phyloP scores from a whole-genome alignment of 2,113 vertebrate species.

The Zosterops lateralis region DNA sequence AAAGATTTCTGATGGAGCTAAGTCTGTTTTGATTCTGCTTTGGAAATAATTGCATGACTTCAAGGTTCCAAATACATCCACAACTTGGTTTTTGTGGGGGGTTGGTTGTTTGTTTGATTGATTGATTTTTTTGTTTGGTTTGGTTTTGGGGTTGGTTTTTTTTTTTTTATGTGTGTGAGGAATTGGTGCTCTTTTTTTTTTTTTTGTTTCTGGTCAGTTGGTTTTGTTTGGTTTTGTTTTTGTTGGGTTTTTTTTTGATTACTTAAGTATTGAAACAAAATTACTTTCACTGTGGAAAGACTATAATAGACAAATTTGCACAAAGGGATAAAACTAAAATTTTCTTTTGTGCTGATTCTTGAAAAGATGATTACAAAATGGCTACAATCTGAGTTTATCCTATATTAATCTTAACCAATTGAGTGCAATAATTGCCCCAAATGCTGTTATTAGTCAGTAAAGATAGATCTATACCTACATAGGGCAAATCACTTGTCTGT shows the following conservation, averaged over 20 bases:
- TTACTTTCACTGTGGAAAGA: neutral
- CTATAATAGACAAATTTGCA: neutral
- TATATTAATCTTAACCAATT: neutral
- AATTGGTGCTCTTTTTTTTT: neutral
- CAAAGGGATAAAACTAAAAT: neutral
- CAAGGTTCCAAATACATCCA: neutral
- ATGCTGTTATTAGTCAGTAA: neutral
- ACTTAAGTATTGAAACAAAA: neutral
- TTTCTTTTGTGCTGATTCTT: neutral
- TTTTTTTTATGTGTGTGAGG: too few species aligned
- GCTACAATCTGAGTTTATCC: neutral
- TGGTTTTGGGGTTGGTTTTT: neutral
- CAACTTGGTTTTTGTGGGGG: rapidly evolving
- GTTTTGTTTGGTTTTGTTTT: neutral
- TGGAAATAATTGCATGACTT: neutral
- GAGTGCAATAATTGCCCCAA: neutral
- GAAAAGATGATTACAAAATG: neutral
- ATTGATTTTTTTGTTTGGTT: neutral
- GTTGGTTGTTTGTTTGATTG: neutral
- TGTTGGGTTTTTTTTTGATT: neutral
- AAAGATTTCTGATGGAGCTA: neutral
- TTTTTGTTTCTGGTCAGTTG: neutral
- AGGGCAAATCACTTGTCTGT: neutral
- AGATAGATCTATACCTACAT: neutral
- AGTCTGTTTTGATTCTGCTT: neutral